Percentiles rank a stretch among this genome's conserved stretches.
Conservation (phyloP, 2,888 invertebrate species). For the Tethea ocularis region DNA sequence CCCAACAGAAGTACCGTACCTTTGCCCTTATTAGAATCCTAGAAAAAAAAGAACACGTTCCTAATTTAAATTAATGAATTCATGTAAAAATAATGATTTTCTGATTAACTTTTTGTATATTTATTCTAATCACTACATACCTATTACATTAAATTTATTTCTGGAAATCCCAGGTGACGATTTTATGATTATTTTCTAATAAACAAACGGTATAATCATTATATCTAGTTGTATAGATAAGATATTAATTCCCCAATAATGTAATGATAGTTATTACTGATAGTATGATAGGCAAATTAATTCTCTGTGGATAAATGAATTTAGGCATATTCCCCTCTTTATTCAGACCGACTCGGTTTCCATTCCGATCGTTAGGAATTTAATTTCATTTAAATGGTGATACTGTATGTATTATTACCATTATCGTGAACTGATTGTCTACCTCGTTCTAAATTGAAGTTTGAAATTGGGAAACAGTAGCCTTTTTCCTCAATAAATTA, state of each 20-base stretch:
- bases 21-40: constrained; percentile 31
- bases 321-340: too few species aligned
- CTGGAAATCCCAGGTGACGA: not conserved
- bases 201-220: not conserved
- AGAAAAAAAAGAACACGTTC: constrained; percentile 23
- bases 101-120: too few species aligned
- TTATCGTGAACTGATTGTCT: too few species aligned
- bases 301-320: not conserved
- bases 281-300: not conserved
- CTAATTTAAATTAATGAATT: constrained; percentile 19
- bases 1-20: constrained; percentile 16
- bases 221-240: not conserved
- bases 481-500: too few species aligned
- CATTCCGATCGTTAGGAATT: too few species aligned
- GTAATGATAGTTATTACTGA: not conserved
- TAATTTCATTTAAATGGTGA: too few species aligned
- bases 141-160: not conserved
- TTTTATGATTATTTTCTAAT: not conserved
- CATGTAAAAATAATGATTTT: too few species aligned
- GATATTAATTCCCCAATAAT: not conserved
- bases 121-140: too few species aligned
- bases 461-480: too few species aligned
- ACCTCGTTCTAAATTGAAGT: too few species aligned
- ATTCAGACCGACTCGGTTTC: too few species aligned
- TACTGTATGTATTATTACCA: too few species aligned